Conservation (phyloP, 2,113 vertebrate species). For the Oreochromis niloticus region DNA sequence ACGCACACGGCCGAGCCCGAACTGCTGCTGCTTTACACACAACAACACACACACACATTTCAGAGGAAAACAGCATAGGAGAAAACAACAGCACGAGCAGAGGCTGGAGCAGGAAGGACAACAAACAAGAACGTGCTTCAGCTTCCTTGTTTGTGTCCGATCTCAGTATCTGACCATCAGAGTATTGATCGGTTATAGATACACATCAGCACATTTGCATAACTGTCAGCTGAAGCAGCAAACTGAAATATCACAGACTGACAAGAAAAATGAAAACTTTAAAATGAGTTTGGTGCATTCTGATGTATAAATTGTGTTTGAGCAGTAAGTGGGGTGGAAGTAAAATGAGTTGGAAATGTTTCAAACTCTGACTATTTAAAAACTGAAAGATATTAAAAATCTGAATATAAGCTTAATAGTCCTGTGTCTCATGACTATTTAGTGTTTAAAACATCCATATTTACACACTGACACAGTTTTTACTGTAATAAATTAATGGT, state of each 20-base stretch:
- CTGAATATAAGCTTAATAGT: background rate
- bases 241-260: background rate
- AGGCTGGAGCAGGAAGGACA: background rate
- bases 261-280: background rate
- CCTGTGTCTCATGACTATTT: background rate
- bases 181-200: slow-evolving; percentile 33
- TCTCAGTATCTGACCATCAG: slow-evolving; percentile 13
- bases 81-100: background rate
- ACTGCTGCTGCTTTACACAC: slow-evolving; percentile 12
- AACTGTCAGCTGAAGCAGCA: background rate
- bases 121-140: slow-evolving; percentile 7
- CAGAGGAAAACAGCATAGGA: background rate
- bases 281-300: background rate
- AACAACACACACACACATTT: background rate
- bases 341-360: background rate
- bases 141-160: slow-evolving; percentile 15
- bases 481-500: background rate
- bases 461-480: background rate
- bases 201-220: slow-evolving; percentile 32
- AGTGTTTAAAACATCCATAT: background rate
- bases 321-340: background rate
- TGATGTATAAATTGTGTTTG: background rate
- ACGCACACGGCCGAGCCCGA: background rate
- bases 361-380: background rate
- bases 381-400: background rate